These are phyloP conservation scores for Acanthococcus lagerstroemiae DNA, from an alignment of 2,888 invertebrate genomes.

Conservation along the genomic window DNA sequence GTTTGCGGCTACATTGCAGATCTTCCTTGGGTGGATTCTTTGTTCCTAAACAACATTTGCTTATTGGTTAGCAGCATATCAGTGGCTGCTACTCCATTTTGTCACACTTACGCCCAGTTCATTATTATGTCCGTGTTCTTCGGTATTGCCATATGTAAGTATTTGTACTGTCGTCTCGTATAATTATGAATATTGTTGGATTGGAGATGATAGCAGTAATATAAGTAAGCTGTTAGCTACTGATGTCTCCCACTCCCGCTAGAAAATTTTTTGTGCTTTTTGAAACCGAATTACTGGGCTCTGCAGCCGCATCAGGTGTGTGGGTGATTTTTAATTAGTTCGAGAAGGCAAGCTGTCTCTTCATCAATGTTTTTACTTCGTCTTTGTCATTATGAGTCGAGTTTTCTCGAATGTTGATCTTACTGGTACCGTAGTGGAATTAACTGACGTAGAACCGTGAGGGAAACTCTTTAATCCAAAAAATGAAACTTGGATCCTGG, in stretches of 20 bases:
- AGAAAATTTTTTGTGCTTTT: not conserved
- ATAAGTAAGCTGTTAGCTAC: not conserved
- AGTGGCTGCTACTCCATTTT: constrained; percentile 74
- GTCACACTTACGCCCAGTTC: constrained; percentile 62
- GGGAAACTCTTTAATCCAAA: too few relatives aligned
- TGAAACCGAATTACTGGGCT: not conserved
- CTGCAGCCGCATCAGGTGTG: too few relatives aligned
- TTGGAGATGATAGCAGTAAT: not conserved
- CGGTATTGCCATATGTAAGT: constrained; percentile 82
- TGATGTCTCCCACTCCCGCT: not conserved
- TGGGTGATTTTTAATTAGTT: too few relatives aligned
- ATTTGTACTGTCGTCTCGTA: too few relatives aligned
- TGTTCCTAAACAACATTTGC: constrained; percentile 86
- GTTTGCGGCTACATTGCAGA: constrained; percentile 82
- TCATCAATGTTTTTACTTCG: too few relatives aligned
- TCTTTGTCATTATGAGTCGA: too few relatives aligned
- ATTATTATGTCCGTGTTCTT: constrained; percentile 76
- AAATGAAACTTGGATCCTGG: too few relatives aligned
- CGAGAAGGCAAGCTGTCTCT: too few relatives aligned
- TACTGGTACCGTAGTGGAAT: too few relatives aligned
- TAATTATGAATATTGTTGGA: not conserved
- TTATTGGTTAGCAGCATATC: constrained; percentile 79
- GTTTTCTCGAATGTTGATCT: too few relatives aligned
- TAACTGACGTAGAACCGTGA: too few relatives aligned
- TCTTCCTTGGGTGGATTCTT: constrained; percentile 81